Conservation (phyloP, 2,113 vertebrate species). For the Microtus richardsoni region DNA sequence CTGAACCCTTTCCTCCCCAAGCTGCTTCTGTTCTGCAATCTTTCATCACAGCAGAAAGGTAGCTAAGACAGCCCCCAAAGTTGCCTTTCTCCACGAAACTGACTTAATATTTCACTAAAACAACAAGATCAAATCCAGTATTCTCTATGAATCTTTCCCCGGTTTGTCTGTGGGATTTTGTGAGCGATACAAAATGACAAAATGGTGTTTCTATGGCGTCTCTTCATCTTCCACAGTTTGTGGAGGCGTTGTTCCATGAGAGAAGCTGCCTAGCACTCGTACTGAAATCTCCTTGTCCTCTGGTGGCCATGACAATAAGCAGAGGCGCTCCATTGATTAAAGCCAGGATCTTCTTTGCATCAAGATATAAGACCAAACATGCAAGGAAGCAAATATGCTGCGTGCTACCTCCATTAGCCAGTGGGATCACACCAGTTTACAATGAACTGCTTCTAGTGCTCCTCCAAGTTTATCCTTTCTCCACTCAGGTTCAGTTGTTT, state of each 20-base stretch:
- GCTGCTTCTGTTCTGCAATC: too few relatives aligned
- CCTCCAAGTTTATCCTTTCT: too few relatives aligned
- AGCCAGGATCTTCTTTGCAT: neutral
- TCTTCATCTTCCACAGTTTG: constrained; percentile 20
- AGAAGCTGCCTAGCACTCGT: neutral
- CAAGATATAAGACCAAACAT: neutral
- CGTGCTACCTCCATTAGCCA: too few relatives aligned
- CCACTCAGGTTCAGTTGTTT: too few relatives aligned
- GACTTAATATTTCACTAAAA: constrained; percentile 1
- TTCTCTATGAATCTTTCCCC: neutral
- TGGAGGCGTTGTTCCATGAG: neutral
- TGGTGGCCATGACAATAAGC: neutral
- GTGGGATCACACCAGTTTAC: too few relatives aligned
- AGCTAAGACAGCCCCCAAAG: neutral
- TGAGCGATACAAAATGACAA: neutral
- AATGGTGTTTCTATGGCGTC: neutral
- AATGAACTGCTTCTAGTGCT: too few relatives aligned
- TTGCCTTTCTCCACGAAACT: neutral
- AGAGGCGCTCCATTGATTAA: neutral
- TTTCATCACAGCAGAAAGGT: neutral
- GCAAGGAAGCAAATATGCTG: neutral
- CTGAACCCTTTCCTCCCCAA: neutral
- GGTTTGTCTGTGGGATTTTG: neutral
- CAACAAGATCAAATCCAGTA: neutral
- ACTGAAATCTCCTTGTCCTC: neutral